Conservation (phyloP, 2,888 invertebrate species). For the Tipula helvola region DNA sequence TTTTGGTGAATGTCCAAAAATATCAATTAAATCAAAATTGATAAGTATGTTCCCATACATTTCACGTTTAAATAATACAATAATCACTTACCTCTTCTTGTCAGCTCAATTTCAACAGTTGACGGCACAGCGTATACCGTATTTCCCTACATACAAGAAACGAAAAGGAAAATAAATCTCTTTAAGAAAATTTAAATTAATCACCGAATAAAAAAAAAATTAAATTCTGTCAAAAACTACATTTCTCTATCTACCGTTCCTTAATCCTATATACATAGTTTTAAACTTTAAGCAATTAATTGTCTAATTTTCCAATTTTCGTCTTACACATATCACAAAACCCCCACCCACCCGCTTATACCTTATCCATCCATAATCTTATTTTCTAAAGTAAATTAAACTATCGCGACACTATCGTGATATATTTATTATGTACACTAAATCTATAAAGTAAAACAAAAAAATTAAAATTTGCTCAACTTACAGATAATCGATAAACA, state of each 20-base stretch:
- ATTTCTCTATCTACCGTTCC: background rate
- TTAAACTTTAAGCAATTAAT: background rate
- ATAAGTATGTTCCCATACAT: no score
- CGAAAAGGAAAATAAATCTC: background rate
- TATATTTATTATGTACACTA: background rate
- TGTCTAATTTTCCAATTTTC: background rate
- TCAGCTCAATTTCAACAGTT: conserved; percentile 8
- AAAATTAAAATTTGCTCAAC: background rate
- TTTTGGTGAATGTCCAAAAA: no score
- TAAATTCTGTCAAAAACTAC: background rate
- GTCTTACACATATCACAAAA: background rate
- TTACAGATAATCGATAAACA: conserved; percentile 5
- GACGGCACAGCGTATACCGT: background rate
- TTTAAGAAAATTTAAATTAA: background rate
- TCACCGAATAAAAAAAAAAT: background rate
- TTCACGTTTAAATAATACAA: no score
- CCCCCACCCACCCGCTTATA: background rate
- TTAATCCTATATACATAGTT: background rate
- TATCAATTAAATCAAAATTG: no score
- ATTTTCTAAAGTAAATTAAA: background rate
- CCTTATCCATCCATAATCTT: background rate
- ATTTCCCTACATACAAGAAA: background rate
- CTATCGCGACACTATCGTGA: background rate
- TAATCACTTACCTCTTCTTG: background rate
- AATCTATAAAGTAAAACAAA: background rate